Conservation (phyloP, 2,797 vertebrate species). For the Tadarida brasiliensis region DNA sequence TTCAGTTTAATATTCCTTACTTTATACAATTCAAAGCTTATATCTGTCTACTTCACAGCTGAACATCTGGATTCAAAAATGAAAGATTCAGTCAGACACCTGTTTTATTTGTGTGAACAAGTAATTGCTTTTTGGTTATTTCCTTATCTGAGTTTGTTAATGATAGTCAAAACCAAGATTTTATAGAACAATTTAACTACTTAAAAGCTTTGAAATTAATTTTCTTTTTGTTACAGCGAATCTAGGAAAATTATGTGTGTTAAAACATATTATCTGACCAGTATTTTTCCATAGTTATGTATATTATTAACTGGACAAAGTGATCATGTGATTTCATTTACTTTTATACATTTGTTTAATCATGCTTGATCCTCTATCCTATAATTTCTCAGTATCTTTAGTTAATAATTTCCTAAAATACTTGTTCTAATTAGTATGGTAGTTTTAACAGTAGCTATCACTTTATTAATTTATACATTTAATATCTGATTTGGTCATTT, state of each 20-base stretch:
- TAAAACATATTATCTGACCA: background rate
- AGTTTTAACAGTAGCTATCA: conserved; percentile 39
- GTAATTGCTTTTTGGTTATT: conserved; percentile 52
- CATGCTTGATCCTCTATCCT: background rate
- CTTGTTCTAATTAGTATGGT: background rate
- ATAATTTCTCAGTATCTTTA: conserved; percentile 53
- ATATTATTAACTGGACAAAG: conserved; percentile 21
- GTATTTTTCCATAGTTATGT: conserved; percentile 39
- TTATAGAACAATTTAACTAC: conserved; percentile 1
- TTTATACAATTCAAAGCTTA: conserved; percentile 64
- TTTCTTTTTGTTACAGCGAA: conserved; percentile 36
- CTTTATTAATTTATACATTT: conserved; percentile 39
- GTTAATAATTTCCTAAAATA: conserved; percentile 53
- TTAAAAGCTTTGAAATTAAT: conserved; percentile 46
- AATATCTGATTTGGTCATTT: conserved; percentile 27
- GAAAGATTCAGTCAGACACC: background rate
- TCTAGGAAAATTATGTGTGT: conserved; percentile 20
- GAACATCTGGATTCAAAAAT: conserved; percentile 16
- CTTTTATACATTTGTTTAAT: conserved; percentile 15
- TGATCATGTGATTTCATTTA: conserved; percentile 27
- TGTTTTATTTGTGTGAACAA: conserved; percentile 7
- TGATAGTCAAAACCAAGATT: conserved; percentile 54
- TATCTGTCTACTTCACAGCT: background rate
- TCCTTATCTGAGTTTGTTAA: conserved; percentile 33
- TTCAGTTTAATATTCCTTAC: background rate